A percentile compares a stretch with the other conserved stretches of the same genome.
phyloP scores from a whole-genome alignment of 2,888 invertebrate genomes.

The Choreutis nemorana region DNA sequence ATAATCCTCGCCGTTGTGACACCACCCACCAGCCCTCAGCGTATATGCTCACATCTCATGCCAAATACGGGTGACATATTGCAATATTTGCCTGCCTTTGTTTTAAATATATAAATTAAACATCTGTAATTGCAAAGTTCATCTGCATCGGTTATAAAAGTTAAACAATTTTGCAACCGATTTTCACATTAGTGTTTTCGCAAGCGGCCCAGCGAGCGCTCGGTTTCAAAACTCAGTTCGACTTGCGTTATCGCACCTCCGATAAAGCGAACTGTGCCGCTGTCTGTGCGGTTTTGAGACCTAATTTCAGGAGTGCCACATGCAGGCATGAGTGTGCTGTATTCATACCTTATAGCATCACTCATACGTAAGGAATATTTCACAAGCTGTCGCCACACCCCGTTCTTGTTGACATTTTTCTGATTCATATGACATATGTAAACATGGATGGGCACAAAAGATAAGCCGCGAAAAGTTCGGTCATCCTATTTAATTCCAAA shows the following conservation, averaged over 20 bases:
- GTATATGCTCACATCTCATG: constrained; percentile 37
- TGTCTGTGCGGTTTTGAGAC: constrained; percentile 51
- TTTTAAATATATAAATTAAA: no score
- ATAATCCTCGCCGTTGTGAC: constrained; percentile 61
- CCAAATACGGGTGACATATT: constrained; percentile 39
- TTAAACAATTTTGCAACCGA: constrained; percentile 65
- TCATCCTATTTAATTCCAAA: constrained; percentile 1
- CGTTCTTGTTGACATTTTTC: constrained; percentile 12
- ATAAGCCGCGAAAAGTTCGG: constrained; percentile 15
- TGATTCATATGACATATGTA: constrained; percentile 8
- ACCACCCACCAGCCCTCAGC: constrained; percentile 23
- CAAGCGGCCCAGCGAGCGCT: constrained; percentile 62
- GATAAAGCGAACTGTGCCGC: constrained; percentile 57
- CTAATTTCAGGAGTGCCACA: constrained; percentile 37
- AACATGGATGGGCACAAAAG: constrained; percentile 8
- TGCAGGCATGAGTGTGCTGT: no score
- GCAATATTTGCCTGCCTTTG: no score
- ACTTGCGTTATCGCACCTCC: constrained; percentile 60
- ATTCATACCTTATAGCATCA: constrained; percentile 11
- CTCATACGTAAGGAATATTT: constrained; percentile 11
- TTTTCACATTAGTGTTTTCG: constrained; percentile 67
- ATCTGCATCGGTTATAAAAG: constrained; percentile 50
- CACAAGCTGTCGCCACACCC: constrained; percentile 9
- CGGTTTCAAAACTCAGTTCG: constrained; percentile 60
- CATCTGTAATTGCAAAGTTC: constrained; percentile 3